Conservation (phyloP, 2,888 invertebrate species). For the Trichogramma dendrolimi region DNA sequence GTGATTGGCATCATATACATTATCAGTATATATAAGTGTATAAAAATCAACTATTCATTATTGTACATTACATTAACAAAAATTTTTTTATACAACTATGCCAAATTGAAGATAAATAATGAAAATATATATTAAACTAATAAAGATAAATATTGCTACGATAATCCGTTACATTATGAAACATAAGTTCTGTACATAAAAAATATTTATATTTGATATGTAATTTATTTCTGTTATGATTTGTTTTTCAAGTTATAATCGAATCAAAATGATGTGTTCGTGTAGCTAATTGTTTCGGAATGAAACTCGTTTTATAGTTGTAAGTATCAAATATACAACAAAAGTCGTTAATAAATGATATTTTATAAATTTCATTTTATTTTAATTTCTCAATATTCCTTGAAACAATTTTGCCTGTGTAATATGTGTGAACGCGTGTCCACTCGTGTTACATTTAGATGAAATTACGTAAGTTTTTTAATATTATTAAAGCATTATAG, state of each 20-base stretch:
- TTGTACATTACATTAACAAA: not conserved
- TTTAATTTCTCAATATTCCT: not conserved
- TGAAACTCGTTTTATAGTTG: too few relatives aligned
- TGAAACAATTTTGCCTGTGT: too few relatives aligned
- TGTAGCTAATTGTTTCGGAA: too few relatives aligned
- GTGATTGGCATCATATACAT: too few relatives aligned
- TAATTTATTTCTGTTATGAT: conserved; percentile 21
- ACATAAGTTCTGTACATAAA: conserved; percentile 12
- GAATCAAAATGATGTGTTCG: too few relatives aligned
- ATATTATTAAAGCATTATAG: not conserved
- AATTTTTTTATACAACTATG: conserved; percentile 26
- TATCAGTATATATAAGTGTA: too few relatives aligned
- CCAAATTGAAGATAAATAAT: conserved; percentile 22
- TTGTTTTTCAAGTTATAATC: too few relatives aligned
- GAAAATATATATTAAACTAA: conserved; percentile 11
- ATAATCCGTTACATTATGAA: conserved; percentile 5
- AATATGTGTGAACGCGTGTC: too few relatives aligned
- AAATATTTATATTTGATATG: conserved; percentile 26
- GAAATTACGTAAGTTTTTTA: too few relatives aligned
- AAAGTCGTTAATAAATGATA: conserved; percentile 4
- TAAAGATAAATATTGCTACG: conserved; percentile 15
- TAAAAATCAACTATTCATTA: too few relatives aligned
- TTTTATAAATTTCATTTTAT: not conserved
- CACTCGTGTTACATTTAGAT: too few relatives aligned
- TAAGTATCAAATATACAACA: too few relatives aligned